A percentile compares a stretch with the other conserved stretches of the same genome.
Evolutionary conservation across 2,113 vertebrate genomes (phyloP).

Genomic region (Triplophysa rosa): DNA sequence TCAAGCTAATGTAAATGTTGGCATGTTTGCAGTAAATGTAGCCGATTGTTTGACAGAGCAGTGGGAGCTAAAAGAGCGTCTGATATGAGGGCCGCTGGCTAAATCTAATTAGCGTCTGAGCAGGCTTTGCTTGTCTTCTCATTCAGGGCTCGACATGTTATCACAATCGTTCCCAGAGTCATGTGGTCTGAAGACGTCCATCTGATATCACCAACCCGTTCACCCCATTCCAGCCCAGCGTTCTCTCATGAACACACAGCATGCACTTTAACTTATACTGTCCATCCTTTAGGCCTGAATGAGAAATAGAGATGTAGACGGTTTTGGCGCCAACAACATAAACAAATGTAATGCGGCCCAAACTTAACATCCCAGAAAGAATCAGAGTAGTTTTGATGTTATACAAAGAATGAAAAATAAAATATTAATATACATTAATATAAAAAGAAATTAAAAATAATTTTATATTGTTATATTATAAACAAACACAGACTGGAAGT

Average conservation of each 20-base stretch:
- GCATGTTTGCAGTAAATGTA: slow-evolving; percentile 67
- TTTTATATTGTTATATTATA: too few species aligned
- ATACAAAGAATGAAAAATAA: too few species aligned
- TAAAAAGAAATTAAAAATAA: too few species aligned
- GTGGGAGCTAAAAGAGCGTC: slow-evolving; percentile 63
- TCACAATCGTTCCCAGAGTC: slow-evolving; percentile 68
- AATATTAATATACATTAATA: too few species aligned
- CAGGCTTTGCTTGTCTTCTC: slow-evolving; percentile 68
- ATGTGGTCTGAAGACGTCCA: slow-evolving; percentile 59
- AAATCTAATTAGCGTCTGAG: slow-evolving; percentile 72
- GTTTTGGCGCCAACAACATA: too few species aligned
- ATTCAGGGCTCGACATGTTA: slow-evolving; percentile 64
- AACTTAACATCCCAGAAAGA: too few species aligned
- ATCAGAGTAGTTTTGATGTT: too few species aligned
- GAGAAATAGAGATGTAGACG: too few species aligned
- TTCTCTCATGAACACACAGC: slow-evolving; percentile 64
- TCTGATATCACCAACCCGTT: slow-evolving; percentile 61
- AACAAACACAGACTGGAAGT: too few species aligned
- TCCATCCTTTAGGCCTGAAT: neutral
- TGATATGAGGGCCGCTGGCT: slow-evolving; percentile 56
- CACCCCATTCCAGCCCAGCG: neutral
- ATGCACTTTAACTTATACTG: neutral
- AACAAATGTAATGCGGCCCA: too few species aligned
- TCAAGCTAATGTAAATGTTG: slow-evolving; percentile 62
- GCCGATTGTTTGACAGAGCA: slow-evolving; percentile 62